Evolutionary conservation across 2,888 invertebrate species (phyloP), one percentile per base, ranked within the genome.

Genomic region (Acleris literana): DNA sequence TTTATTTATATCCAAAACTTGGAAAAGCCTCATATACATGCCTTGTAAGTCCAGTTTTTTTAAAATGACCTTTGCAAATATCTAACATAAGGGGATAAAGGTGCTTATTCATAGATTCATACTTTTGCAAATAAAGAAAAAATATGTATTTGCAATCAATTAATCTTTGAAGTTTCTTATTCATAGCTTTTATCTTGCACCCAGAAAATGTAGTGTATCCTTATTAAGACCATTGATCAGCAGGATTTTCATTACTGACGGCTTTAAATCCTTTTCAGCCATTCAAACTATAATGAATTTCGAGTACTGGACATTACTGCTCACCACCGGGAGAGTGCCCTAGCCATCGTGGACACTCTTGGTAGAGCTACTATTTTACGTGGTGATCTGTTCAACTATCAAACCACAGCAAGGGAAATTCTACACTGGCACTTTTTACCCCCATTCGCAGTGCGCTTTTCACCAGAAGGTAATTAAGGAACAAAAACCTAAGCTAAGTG

Each of bases 341-440:
- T 93, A 17, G 92, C 85, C 1, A 81, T 87, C 17, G 85, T 87
- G 11, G 93, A 93, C 67, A 81, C 91, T 0, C 75, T 93, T 16
- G 93, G 93, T 0, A 76, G 92, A 51, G 80, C 84, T 1, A 85
- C 81, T 0, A 68, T 92, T 2, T 70, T 88, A 46, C 79, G 86
- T 72, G 90, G 91, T 1, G 83, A 89, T 71, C 75, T 93, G 29
- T 90, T 79, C 74, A 78, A 86, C 60, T 72, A 76, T 49, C 79
- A 61, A 16, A 75, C 75, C 68, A 67, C 85, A 7, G 86, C 85
- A 1, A 81, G 82, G 63, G 93, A 93, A 74, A 76, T 85, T 1
- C 64, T 91, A 51, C 93, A 93, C 76, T 93, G 93, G 93, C 93
- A 93, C 75, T 85, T 81, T 63, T 74, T 93, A 56, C 93, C 93